Evolutionary conservation across 2,888 invertebrate genomes (phyloP).

Genomic region (Phasia obesa): DNA sequence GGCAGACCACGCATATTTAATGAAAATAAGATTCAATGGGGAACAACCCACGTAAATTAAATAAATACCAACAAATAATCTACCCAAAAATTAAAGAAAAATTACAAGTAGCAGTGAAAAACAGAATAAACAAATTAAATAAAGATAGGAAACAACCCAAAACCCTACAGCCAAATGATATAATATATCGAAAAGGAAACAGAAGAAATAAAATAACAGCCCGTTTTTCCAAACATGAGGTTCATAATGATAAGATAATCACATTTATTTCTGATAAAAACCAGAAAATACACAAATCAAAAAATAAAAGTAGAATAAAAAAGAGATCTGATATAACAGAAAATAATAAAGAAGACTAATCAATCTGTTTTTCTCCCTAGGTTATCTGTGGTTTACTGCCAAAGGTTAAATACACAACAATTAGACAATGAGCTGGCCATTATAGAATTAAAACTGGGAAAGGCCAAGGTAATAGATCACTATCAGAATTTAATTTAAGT

Average conservation of each 20-base stretch:
- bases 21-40: neutral
- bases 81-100: slow-evolving; percentile 49
- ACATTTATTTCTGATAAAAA: slow-evolving; percentile 55
- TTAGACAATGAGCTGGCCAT: slow-evolving; percentile 7
- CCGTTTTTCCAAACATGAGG: slow-evolving; percentile 47
- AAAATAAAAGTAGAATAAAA: slow-evolving; percentile 43
- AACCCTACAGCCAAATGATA: slow-evolving; percentile 8
- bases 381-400: slow-evolving; percentile 20
- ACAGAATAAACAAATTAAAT: slow-evolving; percentile 58
- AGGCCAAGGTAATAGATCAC: slow-evolving; percentile 9
- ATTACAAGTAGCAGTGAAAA: slow-evolving; percentile 11
- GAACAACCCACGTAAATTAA: slow-evolving; percentile 20
- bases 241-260: slow-evolving; percentile 41
- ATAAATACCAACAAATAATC: slow-evolving; percentile 38
- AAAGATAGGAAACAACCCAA: slow-evolving; percentile 31
- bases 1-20: slow-evolving; percentile 64
- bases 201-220: slow-evolving; percentile 26
- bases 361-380: slow-evolving; percentile 19
- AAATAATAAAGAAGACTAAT: slow-evolving; percentile 14
- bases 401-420: slow-evolving; percentile 19
- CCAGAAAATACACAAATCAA: slow-evolving; percentile 65
- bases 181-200: slow-evolving; percentile 42
- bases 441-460: slow-evolving; percentile 23
- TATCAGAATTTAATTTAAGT: slow-evolving; percentile 15
- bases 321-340: neutral